Base-by-base conservation (phyloP, 92 coral and sea anemone species). In the Isaurus tuberculatus region DNA sequence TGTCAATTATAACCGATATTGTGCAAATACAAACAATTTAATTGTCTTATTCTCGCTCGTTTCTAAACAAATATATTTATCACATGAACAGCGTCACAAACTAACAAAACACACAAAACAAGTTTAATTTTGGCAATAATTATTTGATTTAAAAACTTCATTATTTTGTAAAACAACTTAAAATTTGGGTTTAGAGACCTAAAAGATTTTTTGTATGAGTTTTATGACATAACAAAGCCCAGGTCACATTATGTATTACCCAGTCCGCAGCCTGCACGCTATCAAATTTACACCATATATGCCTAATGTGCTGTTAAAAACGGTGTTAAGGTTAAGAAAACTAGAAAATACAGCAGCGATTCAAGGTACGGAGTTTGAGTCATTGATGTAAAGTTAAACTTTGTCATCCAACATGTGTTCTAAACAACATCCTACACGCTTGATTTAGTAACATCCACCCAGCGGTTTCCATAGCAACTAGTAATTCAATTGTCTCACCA, bases 401-500 rank as follows among this genome's bases (percentile, higher is more conserved):
- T 44, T 32, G 36, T 22, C 69, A 4, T 58, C 34, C 36, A n/a
- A 23, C 69, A 77, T 77, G 31, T 57, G 46, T 17, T 17, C 34
- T 58, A 77, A 77, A 33, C 64, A 33, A 44, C 43, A 31, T 77
- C 32, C 19, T 77, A 57, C 70, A 77, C 70, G 55, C 70, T 77
- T 58, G 82, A 48, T 19, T 77, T 29, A 37, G 64, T 15, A 33
- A 25, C 29, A 15, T 63, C 80, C 80, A 53, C 22, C 66, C 78
- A 36, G 13, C 23, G 5, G 58, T 77, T 28, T 2, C 26, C 82
- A 58, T 57, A 77, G 82, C 26, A 55, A 77, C 69, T 9, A 31
- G 48, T 33, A 77, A 77, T 77, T 77, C 30, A 77, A 77, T 77
- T 77, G 82, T 77, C 82, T 77, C 82, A 70, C 82, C 82, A 32